Evolutionary conservation across 2,888 invertebrate genomes (phyloP), one percentile per base, ranked within the genome.

Genomic region (Pandemis cinnamomeana): DNA sequence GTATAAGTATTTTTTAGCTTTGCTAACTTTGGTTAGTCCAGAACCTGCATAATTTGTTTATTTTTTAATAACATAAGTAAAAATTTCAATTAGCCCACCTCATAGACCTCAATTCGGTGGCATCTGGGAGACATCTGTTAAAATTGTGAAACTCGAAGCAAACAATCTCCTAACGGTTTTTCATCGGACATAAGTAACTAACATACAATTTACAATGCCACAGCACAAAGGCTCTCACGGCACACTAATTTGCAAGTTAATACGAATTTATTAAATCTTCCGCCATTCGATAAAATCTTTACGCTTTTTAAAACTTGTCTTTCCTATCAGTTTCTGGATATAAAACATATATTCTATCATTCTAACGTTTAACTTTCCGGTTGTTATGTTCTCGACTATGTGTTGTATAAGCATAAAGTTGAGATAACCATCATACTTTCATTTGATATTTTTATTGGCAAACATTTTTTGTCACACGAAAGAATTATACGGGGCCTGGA

Each of bases 191-290:
- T 51, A n/a, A 6, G 7, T 10, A 64, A 15, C 61, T 7, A n/a
- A 7, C 41, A 41, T 20, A 55, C 60, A 46, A 46, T 11, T 41
- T 7, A 60, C 60, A 61, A 48, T 68, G 46, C 44, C 55, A 20
- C 13, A 41, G n/a, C 61, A 41, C 61, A 61, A 61, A 61, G 48
- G 41, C 69, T 71, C 67, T 61, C 67, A 67, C 61, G 67, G 51
- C 51, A 64, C 51, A 67, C 67, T 48, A 66, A 72, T 73, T 73
- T 64, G 72, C 72, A 72, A 69, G 68, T 73, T 64, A 73, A 73
- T 69, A 68, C 67, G 20, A 48, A 64, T 69, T 73, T 73, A 69
- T 72, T 68, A 64, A 72, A 72, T 69, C 72, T 73, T 69, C 72
- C 72, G 67, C 8, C 42, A 53, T 41, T 7, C 27, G 72, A 69